Percentiles rank a stretch among this genome's conserved stretches.
Conservation (phyloP, 2,888 invertebrate genomes). For the Atrina japonica region DNA sequence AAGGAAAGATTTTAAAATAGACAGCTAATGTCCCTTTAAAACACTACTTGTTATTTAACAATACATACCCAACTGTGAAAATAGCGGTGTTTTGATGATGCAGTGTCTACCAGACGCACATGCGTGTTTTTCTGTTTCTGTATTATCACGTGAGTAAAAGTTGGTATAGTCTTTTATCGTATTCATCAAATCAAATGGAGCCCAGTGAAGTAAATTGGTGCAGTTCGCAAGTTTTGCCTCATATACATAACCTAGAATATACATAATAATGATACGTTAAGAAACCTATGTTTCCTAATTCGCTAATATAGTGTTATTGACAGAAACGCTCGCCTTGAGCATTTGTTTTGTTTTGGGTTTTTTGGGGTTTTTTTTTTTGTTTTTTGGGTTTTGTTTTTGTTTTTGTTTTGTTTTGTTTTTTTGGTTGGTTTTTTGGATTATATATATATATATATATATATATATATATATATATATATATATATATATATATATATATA, state of each 20-base stretch:
- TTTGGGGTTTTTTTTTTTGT: no score
- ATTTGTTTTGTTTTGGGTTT: no score
- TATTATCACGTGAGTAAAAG: slow-evolving; percentile 60
- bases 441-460: no score
- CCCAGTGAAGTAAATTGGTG: slow-evolving; percentile 69
- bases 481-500: no score
- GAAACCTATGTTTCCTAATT: neutral
- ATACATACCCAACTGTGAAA: slow-evolving; percentile 61
- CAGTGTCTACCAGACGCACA: slow-evolving; percentile 62
- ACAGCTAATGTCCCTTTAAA: no score
- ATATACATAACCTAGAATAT: slow-evolving; percentile 54
- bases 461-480: no score
- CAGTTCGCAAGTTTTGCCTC: slow-evolving; percentile 63
- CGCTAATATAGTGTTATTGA: no score
- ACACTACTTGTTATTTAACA: neutral
- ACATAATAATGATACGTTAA: neutral
- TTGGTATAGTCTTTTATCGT: slow-evolving; percentile 54
- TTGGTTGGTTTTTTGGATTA: no score
- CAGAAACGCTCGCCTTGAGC: no score
- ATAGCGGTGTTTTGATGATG: slow-evolving; percentile 63
- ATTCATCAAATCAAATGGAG: slow-evolving; percentile 61
- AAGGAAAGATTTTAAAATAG: no score
- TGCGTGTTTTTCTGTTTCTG: slow-evolving; percentile 49
- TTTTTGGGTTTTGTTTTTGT: no score
- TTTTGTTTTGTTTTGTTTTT: no score